Conservation (phyloP, 2,113 vertebrate species). For the Cebidichthys violaceus region DNA sequence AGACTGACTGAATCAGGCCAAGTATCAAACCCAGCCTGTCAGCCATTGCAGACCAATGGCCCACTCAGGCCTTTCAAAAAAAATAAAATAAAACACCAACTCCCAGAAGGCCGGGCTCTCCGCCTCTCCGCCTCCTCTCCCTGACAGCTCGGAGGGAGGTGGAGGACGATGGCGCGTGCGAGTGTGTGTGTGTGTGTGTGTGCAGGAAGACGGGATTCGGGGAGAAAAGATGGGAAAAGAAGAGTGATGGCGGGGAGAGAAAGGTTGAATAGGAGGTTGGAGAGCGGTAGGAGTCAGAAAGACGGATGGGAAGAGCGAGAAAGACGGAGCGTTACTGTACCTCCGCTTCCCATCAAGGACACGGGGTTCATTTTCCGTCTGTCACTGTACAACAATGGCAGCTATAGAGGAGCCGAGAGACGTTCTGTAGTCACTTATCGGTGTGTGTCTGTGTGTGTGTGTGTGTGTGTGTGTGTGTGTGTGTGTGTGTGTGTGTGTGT, state of each 20-base stretch:
- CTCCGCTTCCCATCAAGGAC: slow-evolving; percentile 24
- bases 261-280: slow-evolving; percentile 20
- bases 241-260: slow-evolving; percentile 30
- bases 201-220: slow-evolving; percentile 1
- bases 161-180: slow-evolving; percentile 22
- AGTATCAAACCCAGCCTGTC: slow-evolving; percentile 78
- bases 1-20: slow-evolving; percentile 84
- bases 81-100: slow-evolving; percentile 65
- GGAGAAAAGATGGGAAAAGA: not conserved
- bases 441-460: not conserved
- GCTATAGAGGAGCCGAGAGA: not conserved
- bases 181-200: slow-evolving; percentile 7
- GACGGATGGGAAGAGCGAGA: slow-evolving; percentile 21
- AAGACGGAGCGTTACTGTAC: slow-evolving; percentile 1
- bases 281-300: not conserved
- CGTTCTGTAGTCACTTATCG: not conserved
- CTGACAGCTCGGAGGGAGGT: slow-evolving; percentile 71
- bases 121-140: slow-evolving; percentile 46
- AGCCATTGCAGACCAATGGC: slow-evolving; percentile 65
- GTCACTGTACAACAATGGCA: slow-evolving; percentile 5
- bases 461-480: not conserved
- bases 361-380: slow-evolving; percentile 11
- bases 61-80: slow-evolving; percentile 69
- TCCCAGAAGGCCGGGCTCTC: slow-evolving; percentile 77
- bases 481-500: not conserved